These are phyloP conservation scores for Rostratula benghalensis DNA, from an alignment of 2,113 vertebrate genomes.

Conservation along the genomic window DNA sequence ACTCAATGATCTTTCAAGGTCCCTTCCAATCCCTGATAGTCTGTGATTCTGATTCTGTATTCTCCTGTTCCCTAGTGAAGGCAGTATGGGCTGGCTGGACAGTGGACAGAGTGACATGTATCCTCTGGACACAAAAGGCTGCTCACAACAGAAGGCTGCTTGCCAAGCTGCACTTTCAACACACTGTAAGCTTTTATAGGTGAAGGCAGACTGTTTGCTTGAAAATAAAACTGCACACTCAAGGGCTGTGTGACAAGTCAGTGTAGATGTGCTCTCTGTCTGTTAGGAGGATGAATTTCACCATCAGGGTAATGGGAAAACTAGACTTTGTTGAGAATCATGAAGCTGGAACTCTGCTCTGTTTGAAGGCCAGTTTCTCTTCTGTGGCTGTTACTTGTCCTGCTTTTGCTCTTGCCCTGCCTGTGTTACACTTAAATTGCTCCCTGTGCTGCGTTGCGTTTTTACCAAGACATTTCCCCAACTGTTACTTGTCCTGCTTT, in stretches of 20 bases:
- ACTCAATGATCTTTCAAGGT: too few species aligned
- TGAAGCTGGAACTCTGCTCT: background rate
- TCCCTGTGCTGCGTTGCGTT: background rate
- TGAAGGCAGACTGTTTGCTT: background rate
- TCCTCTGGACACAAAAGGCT: background rate
- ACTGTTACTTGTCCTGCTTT: too few species aligned
- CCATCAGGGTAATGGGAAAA: background rate
- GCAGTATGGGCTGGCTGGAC: background rate
- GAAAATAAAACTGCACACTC: background rate
- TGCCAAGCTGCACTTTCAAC: accelerated
- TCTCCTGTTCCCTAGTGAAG: background rate
- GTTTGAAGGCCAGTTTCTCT: background rate
- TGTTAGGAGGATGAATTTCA: background rate
- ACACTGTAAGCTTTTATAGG: accelerated
- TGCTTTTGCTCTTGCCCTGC: background rate
- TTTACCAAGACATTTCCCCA: background rate
- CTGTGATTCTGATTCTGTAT: too few species aligned
- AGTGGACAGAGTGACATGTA: accelerated
- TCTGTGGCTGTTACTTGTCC: accelerated
- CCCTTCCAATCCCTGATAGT: too few species aligned
- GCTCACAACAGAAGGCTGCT: background rate
- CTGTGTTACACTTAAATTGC: too few species aligned
- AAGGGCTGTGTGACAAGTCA: background rate
- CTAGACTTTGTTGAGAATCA: background rate
- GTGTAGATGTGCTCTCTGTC: background rate